A percentile compares a stretch with the other conserved stretches of the same genome.
These are phyloP conservation scores for Phodopus roborovskii DNA, from an alignment of 2,113 vertebrate genomes.

Conservation along the genomic window DNA sequence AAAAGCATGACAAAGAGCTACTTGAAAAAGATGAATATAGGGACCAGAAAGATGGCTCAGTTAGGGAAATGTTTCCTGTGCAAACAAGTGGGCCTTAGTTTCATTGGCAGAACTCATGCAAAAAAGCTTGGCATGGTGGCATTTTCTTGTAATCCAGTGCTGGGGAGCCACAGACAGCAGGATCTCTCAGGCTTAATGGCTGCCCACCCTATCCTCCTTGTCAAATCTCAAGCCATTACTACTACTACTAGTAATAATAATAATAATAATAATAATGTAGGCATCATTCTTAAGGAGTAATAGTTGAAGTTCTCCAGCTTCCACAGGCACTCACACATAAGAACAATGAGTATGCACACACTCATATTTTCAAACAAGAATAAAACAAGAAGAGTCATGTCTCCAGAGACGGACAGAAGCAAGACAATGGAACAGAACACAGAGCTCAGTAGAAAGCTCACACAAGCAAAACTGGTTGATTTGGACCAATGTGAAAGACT, in stretches of 20 bases:
- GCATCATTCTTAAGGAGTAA: not conserved
- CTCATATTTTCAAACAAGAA: not conserved
- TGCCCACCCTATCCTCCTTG: not conserved
- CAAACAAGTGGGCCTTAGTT: not conserved
- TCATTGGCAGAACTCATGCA: not conserved
- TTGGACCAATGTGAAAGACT: not conserved
- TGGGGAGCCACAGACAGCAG: not conserved
- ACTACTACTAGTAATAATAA: too few relatives aligned
- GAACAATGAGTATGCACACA: not conserved
- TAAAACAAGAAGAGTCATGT: not conserved
- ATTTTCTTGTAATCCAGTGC: not conserved
- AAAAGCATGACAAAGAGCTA: not conserved
- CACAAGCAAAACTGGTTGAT: not conserved
- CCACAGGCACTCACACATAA: too few relatives aligned
- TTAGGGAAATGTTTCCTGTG: not conserved
- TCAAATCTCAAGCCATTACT: not conserved
- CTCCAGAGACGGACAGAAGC: not conserved
- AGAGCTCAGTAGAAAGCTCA: constrained; percentile 26
- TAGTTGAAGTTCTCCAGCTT: not conserved
- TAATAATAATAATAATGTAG: too few relatives aligned
- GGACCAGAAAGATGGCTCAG: not conserved
- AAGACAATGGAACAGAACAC: not conserved
- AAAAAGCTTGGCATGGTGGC: not conserved
- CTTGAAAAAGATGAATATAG: not conserved
- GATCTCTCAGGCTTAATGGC: not conserved